phyloP scores from a whole-genome alignment of 2,113 vertebrate genomes.

The Microcebus jonahi region DNA sequence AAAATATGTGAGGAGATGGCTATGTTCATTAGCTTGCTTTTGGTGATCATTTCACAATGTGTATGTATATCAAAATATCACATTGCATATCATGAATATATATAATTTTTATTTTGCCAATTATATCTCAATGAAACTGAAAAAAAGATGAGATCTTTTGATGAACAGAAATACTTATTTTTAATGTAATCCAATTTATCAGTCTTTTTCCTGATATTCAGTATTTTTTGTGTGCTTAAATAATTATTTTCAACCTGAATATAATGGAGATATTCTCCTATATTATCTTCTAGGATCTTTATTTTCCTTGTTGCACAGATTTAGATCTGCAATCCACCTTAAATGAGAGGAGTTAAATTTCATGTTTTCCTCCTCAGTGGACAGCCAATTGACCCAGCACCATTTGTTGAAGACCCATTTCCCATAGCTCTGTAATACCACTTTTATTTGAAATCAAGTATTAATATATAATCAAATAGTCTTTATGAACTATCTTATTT shows the following conservation, averaged over 20 bases:
- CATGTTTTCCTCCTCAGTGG: not conserved
- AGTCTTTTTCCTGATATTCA: not conserved
- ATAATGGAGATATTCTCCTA: not conserved
- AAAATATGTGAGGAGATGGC: not conserved
- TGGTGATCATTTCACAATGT: not conserved
- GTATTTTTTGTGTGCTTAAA: not conserved
- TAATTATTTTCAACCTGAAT: not conserved
- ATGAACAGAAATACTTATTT: constrained; percentile 23
- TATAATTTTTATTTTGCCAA: not conserved
- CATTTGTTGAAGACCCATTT: not conserved
- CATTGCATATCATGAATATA: not conserved
- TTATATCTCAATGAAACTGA: not conserved
- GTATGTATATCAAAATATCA: not conserved
- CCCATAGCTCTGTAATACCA: not conserved
- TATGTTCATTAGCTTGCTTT: not conserved
- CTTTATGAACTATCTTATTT: not conserved
- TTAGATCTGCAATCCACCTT: not conserved
- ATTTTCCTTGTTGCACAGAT: not conserved
- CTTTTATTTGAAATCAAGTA: not conserved
- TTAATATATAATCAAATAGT: not conserved
- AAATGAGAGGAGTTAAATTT: not conserved
- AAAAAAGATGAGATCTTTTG: not conserved
- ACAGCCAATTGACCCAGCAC: not conserved
- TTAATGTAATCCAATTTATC: not conserved
- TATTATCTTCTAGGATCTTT: not conserved